Evolutionary conservation across 2,797 vertebrate species (phyloP), one percentile per base, ranked within the genome.

Genomic region (Halcyon leucocephala): DNA sequence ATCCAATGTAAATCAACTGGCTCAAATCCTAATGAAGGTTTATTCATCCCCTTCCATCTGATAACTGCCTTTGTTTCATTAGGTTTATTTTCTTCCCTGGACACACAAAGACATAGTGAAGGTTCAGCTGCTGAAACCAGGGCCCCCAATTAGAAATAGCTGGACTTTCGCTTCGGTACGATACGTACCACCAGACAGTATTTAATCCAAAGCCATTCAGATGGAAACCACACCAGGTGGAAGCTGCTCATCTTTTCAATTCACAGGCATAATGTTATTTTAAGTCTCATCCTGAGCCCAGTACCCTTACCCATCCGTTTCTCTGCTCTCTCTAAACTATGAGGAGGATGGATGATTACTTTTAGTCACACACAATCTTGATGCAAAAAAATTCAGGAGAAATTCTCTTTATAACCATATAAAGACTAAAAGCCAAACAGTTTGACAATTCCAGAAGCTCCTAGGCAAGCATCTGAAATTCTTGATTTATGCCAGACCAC

Each of bases 1-100:
- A 96, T 93, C 74, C 82, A 39, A 39, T 51, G 79, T 91, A 90
- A 95, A 95, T 39, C 89, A 93, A 91, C 87, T 93, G 95, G 95
- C 91, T 90, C 37, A 81, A 87, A 71, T 89, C 86, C 91, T 78
- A 85, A 85, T 78, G 84, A 87, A 93, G 84, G 89, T 80, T 94
- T 93, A 93, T 85, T 94, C 80, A 87, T 74, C 79, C 62, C 82
- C 86, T 82, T 89, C 84, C 89, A 89, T 93, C 95, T 94, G 86
- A 95, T 79, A 95, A 88, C 79, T 74, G 70, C 41, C 93, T 92
- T 91, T 91, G 92, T 94, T 95, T 90, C 72, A 61, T 44, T 60
- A 58, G 86, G 84, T 95, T 96, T 87, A 72, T 80, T 92, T 95
- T 89, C 93, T 91, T 92, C 79, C 82, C 76, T 33, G 57, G 85